Base-by-base conservation (phyloP, 2,888 invertebrate genomes). In the Entomobrya proxima region DNA sequence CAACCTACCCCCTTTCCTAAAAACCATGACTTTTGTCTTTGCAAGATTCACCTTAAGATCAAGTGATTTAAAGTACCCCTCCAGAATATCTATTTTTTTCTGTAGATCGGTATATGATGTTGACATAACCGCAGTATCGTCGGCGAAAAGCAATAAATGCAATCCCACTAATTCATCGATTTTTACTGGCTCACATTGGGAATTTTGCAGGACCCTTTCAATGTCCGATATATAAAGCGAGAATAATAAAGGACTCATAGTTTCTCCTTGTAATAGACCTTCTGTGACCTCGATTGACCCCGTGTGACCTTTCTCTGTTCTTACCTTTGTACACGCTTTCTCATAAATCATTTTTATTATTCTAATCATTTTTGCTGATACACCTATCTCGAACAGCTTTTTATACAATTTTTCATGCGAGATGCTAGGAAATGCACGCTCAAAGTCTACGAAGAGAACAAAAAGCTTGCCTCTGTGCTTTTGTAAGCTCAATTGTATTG, bases 371-470 rank as follows among this genome's bases (percentile, higher is more conserved):
- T 85, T 79, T 0, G 21, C 13, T 40, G 72, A 55, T 0, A 80
- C 2, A 2, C 79, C 79, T 3, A 75, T 0, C 21, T 58, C 2
- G 40, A 69, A 3, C 21, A 80, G 15, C 32, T 74, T 79, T 15
- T 24, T 21, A 74, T 75, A 85, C 21, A 80, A 32, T n/a, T 44
- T 27, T n/a, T 37, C 24, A 37, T 80, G 85, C 1, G 18, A 13
- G 0, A 78, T 64, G 13, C 64, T 67, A 27, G 55, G 61, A 50
- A 78, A 84, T 7, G 85, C 85, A n/a, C 80, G 24, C 30, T 72
- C 74, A 40, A 58, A 74, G 30, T 85, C 85, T 1, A 85, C 61
- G 47, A 85, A 85, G 1, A 79, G 15, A 1, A 52, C 75, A 80
- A 61, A 80, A 15, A 85, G n/a, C n/a, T n/a, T n/a, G n/a, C n/a